These are phyloP conservation scores for Notodonta dromedarius DNA, from an alignment of 2,888 invertebrate species.

Conservation along the genomic window DNA sequence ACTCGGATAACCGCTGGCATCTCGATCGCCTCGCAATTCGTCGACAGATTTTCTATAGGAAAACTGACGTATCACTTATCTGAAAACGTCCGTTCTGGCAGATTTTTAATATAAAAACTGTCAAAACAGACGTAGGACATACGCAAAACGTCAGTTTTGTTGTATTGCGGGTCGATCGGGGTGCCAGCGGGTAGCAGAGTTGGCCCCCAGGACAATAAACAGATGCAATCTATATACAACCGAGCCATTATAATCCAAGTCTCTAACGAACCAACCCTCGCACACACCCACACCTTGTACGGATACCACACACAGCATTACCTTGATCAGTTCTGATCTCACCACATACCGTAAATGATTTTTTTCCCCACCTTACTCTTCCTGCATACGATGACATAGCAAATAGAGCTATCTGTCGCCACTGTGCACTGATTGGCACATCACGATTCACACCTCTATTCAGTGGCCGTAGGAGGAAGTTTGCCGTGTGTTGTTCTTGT, in stretches of 20 bases:
- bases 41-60: too few relatives aligned
- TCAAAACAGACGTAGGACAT: too few relatives aligned
- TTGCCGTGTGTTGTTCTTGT: slow-evolving; percentile 20
- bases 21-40: too few relatives aligned
- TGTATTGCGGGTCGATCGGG: too few relatives aligned
- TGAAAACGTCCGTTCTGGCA: too few relatives aligned
- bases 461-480: slow-evolving; percentile 41
- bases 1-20: too few relatives aligned
- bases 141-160: too few relatives aligned
- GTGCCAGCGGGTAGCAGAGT: too few relatives aligned
- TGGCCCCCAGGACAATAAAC: background rate
- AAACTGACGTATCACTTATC: too few relatives aligned
- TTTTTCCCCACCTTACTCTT: slow-evolving; percentile 39
- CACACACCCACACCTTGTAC: slow-evolving; percentile 29
- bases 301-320: slow-evolving; percentile 6
- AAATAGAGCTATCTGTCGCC: slow-evolving; percentile 46
- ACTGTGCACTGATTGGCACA: slow-evolving; percentile 32
- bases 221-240: background rate
- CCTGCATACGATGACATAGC: slow-evolving; percentile 47
- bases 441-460: slow-evolving; percentile 43
- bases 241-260: slow-evolving; percentile 30
- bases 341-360: slow-evolving; percentile 21
- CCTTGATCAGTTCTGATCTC: slow-evolving; percentile 19
- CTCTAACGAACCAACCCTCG: slow-evolving; percentile 21
- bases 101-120: too few relatives aligned